A percentile compares a stretch with the other conserved stretches of the same genome.
phyloP scores from a whole-genome alignment of 2,888 invertebrate species.

The Meloe dianella region DNA sequence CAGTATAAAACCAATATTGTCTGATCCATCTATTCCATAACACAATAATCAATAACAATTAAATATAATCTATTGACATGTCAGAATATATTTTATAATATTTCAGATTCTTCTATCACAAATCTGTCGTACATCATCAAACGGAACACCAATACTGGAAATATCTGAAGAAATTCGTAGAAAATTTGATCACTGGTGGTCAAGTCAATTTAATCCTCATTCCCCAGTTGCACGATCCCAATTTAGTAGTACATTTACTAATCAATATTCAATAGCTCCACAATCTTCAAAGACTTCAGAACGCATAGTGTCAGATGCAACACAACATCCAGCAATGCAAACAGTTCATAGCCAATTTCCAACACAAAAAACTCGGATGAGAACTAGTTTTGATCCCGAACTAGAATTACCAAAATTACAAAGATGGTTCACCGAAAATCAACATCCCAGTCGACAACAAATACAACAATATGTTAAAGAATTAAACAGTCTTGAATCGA shows the following conservation, averaged over 20 bases:
- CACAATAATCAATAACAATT: neutral
- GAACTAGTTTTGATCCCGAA: slow-evolving; percentile 97
- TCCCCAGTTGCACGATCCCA: slow-evolving; percentile 52
- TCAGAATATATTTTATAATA: slow-evolving; percentile 15
- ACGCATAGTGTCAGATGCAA: slow-evolving; percentile 63
- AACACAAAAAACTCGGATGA: slow-evolving; percentile 90
- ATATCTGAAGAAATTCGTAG: slow-evolving; percentile 83
- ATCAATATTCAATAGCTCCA: slow-evolving; percentile 61
- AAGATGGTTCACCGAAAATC: slow-evolving; percentile 96
- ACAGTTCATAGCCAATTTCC: slow-evolving; percentile 78
- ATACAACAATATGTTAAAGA: slow-evolving; percentile 95
- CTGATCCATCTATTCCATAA: neutral
- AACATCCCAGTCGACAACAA: slow-evolving; percentile 95
- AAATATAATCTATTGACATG: neutral
- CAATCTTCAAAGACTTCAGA: slow-evolving; percentile 57
- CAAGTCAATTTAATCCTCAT: slow-evolving; percentile 70
- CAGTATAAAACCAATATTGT: neutral
- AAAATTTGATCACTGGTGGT: slow-evolving; percentile 92
- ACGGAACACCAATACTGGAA: slow-evolving; percentile 72
- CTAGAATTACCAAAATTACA: slow-evolving; percentile 94
- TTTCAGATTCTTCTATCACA: slow-evolving; percentile 80
- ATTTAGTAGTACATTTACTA: slow-evolving; percentile 61
- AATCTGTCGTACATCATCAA: slow-evolving; percentile 76
- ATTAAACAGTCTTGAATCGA: slow-evolving; percentile 89
- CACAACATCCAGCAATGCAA: slow-evolving; percentile 76